Evolutionary conservation across 2,797 vertebrate species (phyloP), one percentile per base, ranked within the genome.

Genomic region (Sebastes hubbsi): DNA sequence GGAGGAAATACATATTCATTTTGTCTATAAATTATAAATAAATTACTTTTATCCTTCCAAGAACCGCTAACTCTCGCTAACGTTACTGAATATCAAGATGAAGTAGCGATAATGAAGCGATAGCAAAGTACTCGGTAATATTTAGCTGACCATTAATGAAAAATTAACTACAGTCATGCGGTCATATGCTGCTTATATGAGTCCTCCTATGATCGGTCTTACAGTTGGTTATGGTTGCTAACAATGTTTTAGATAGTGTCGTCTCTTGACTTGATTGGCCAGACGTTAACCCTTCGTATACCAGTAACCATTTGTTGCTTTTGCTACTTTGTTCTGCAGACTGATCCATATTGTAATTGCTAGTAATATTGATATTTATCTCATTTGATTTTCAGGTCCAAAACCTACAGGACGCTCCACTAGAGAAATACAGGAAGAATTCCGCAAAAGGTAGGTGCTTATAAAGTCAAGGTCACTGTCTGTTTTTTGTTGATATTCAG

Each of bases 401-500:
- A 91, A 87, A 68, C 80, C 86, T 62, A 30, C 87, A 16, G 85
- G 84, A 78, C 70, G 91, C 8, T 84, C 93, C 8, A 2, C 72
- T 14, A 36, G 88, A 52, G 95, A 95, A 82, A 88, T 93, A 36
- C 89, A 93, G 24, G 92, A 95, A 62, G 95, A 96, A 72, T 89
- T 94, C 3, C 87, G 88, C 52, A 94, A 89, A 88, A 92, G 91
- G 96, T 96, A 85, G 42, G 95, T 91, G 12, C 8, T 78, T 3
- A 25, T 66, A 9, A 71, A 27, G 14, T 67, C 8, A 61, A 36
- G 12, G 55, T 52, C 38, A 34, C 24, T 34, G 29, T 58, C 4
- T 49, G 16, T 4, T 55, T 63, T 42, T 63, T 38, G 27, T 65
- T 80, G 10, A 20, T 49, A n/a, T 61, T 5, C 2, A 27, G 13